Percentiles rank a stretch among this genome's conserved stretches.
Evolutionary conservation across 2,888 invertebrate genomes (phyloP).

Genomic region (Nomada fucata): DNA sequence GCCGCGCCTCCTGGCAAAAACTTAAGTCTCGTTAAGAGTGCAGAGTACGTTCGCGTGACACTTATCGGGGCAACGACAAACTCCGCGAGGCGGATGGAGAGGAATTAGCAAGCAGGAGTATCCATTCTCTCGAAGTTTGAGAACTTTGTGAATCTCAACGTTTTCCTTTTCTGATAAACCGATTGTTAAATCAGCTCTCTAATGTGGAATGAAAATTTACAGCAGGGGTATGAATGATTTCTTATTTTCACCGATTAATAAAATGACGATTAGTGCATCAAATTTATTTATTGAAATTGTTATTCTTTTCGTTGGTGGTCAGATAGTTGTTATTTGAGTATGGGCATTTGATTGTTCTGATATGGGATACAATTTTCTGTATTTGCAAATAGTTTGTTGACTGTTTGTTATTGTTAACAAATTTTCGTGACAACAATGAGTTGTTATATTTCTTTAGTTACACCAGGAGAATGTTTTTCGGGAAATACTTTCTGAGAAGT

Average conservation of each 20-base stretch:
- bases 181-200: neutral
- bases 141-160: neutral
- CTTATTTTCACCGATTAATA: too few relatives aligned
- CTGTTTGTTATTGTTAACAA: too few relatives aligned
- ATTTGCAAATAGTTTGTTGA: too few relatives aligned
- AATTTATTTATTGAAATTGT: too few relatives aligned
- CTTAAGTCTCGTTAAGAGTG: slow-evolving; percentile 72
- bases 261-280: too few relatives aligned
- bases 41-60: slow-evolving; percentile 72
- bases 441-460: neutral
- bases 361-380: too few relatives aligned
- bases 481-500: neutral
- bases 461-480: neutral
- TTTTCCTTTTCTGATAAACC: neutral
- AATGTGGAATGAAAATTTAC: too few relatives aligned
- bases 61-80: slow-evolving; percentile 69
- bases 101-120: slow-evolving; percentile 50
- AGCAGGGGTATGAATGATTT: too few relatives aligned
- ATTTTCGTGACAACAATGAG: too few relatives aligned
- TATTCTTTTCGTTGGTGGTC: too few relatives aligned
- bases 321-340: too few relatives aligned
- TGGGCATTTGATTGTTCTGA: too few relatives aligned
- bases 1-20: slow-evolving; percentile 63
- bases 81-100: slow-evolving; percentile 18
- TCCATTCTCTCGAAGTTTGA: slow-evolving; percentile 5